Base-by-base conservation (phyloP, 1,140 invertebrate species). In the Mactra quadrangularis region DNA sequence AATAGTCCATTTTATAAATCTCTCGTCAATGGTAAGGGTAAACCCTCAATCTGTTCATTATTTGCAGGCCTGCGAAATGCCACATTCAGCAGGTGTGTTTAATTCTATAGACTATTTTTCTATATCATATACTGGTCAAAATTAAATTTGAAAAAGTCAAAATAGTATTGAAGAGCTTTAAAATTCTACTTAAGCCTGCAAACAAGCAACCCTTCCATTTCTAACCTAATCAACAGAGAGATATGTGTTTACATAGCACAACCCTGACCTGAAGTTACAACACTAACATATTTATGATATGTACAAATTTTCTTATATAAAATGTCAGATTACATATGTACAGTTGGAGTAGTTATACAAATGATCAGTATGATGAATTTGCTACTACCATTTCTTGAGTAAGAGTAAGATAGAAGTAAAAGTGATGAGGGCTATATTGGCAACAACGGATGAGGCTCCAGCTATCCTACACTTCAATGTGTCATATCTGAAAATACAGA, bases 381-480 rank as follows among this genome's bases (percentile, higher is more conserved):
- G 19, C 0, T 45, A 6, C 35, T 41, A 76, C 27, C 41, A 35
- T 76, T 33, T 76, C 74, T 41, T 50, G 27, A 76, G 53, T 19
- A 76, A 62, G 57, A 60, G 41, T 13, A 38, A 31, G 7, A 60
- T 17, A 19, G 57, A 31, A 27, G 77, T 59, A 17, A 82, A 11
- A 19, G 31, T 7, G n/a, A 82, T 64, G n/a, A 92, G 68, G 29
- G 86, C 27, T 77, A 89, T 71, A 78, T 87, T 92, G 27, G 83
- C 60, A 19, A 84, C 60, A 15, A 88, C 52, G 7, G 87, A 77
- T 11, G 87, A 60, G 9, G 96, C 97, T 25, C 96, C 96, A 9
- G 98, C 97, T 82, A 98, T 94, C 33, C 98, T 95, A 91, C 98
- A 99, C 88, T 97, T 97, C 55, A 94, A 84, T 19, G 93, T 94